Percentiles rank a stretch among this genome's conserved stretches.
These are phyloP conservation scores for Manis javanica DNA, from an alignment of 2,797 vertebrate species.

Conservation along the genomic window DNA sequence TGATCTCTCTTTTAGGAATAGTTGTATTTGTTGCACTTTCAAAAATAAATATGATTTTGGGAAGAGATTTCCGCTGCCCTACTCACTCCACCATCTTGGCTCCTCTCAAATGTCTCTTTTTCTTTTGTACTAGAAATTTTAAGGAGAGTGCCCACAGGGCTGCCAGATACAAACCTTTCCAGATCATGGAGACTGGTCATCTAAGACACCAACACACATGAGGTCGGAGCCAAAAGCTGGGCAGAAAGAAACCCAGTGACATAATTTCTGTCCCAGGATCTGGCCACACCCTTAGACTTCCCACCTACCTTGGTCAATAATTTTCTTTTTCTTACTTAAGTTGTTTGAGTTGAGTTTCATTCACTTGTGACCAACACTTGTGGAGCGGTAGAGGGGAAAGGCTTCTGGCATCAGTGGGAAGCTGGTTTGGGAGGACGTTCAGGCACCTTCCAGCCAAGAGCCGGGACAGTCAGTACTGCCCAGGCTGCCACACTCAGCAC, in stretches of 20 bases:
- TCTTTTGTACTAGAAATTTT: background rate
- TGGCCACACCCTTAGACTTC: background rate
- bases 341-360: background rate
- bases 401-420: background rate
- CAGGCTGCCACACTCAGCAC: background rate
- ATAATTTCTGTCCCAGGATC: background rate
- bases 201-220: background rate
- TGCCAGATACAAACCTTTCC: background rate
- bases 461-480: background rate
- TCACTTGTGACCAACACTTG: background rate
- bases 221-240: background rate
- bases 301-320: background rate
- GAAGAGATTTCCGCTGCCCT: too few relatives aligned
- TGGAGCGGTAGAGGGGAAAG: background rate
- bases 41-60: too few relatives aligned
- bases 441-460: background rate
- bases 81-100: too few relatives aligned
- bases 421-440: background rate
- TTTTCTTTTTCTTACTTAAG: background rate
- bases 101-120: background rate
- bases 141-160: background rate
- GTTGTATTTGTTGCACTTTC: too few relatives aligned
- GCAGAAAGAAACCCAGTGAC: background rate
- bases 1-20: too few relatives aligned
- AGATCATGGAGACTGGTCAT: accelerated